Conservation (phyloP, 1,140 invertebrate genomes). For the Hypsibius dujardini region DNA sequence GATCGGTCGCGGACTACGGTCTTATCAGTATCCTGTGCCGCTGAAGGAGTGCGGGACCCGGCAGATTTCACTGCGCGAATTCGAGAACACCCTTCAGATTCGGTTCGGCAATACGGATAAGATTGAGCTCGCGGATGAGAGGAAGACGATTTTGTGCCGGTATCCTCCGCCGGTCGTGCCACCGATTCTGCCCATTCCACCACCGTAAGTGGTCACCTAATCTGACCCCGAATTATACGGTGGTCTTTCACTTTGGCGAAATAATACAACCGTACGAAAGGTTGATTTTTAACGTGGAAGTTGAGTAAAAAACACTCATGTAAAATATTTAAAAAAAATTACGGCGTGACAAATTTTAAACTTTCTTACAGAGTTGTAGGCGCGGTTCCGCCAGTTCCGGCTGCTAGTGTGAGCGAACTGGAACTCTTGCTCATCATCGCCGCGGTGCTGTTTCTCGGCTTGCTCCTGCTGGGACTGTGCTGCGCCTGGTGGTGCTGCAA, state of each 20-base stretch:
- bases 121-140: neutral
- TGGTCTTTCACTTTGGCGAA: too few relatives aligned
- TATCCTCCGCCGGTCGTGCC: slow-evolving; percentile 15
- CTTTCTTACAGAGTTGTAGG: neutral
- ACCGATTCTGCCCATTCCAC: neutral
- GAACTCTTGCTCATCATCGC: slow-evolving; percentile 8
- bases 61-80: neutral
- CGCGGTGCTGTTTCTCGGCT: neutral
- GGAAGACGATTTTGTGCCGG: slow-evolving; percentile 7
- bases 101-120: slow-evolving; percentile 3
- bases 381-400: neutral
- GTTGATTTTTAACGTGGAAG: neutral
- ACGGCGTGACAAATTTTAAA: neutral
- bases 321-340: slow-evolving; percentile 3
- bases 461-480: slow-evolving; percentile 10
- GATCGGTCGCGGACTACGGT: neutral
- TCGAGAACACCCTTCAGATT: slow-evolving; percentile 10
- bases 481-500: slow-evolving; percentile 6
- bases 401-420: neutral
- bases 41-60: slow-evolving; percentile 12
- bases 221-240: too few relatives aligned
- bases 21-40: slow-evolving; percentile 2
- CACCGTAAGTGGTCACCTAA: neutral
- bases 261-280: neutral
- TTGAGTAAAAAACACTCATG: neutral